Evolutionary conservation across 2,888 invertebrate genomes (phyloP).

Genomic region (Timema cristinae): DNA sequence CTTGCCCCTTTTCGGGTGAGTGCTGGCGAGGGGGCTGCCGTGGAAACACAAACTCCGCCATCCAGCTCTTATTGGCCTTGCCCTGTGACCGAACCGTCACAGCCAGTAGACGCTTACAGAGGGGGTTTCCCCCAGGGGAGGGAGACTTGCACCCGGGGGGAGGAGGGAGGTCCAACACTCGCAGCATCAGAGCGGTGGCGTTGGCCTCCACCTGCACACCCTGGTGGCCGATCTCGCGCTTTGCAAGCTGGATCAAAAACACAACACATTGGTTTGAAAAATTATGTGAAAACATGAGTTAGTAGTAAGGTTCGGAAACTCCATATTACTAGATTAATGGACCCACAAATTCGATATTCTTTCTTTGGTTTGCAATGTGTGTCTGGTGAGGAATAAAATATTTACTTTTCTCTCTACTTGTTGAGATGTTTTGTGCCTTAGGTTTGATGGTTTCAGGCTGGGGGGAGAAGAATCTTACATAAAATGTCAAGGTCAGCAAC

Average conservation of each 20-base stretch:
- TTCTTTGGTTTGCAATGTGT: no score
- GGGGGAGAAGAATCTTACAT: no score
- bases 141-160: slow-evolving; percentile 47
- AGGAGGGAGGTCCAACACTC: slow-evolving; percentile 70
- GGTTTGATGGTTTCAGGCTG: no score
- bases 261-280: no score
- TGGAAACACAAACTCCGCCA: slow-evolving; percentile 87
- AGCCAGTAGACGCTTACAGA: slow-evolving; percentile 75
- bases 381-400: no score
- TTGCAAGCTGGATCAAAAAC: slow-evolving; percentile 56
- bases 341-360: no score
- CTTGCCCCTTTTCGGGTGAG: slow-evolving; percentile 80
- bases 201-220: slow-evolving; percentile 90
- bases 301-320: no score
- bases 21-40: slow-evolving; percentile 73
- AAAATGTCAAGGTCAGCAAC: no score
- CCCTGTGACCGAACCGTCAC: slow-evolving; percentile 65
- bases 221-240: slow-evolving; percentile 82
- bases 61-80: slow-evolving; percentile 59
- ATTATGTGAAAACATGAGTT: no score
- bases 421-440: no score
- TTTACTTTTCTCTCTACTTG: no score
- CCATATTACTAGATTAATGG: no score
- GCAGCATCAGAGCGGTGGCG: slow-evolving; percentile 78
- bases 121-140: slow-evolving; percentile 59